A percentile compares a stretch with the other conserved stretches of the same genome.
Evolutionary conservation across 2,113 vertebrate genomes (phyloP).

Genomic region (Clinocottus analis): DNA sequence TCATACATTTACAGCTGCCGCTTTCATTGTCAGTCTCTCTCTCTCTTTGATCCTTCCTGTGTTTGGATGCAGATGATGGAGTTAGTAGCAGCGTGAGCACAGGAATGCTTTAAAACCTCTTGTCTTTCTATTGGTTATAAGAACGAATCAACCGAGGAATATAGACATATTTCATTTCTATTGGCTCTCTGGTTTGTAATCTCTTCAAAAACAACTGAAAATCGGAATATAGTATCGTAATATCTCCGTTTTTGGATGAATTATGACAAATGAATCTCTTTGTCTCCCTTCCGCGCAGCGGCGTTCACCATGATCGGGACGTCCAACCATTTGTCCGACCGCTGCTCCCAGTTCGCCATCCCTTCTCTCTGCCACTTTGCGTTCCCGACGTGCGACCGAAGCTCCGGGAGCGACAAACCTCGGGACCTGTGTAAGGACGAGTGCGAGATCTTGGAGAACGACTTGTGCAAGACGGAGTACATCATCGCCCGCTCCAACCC

Average conservation of each 20-base stretch:
- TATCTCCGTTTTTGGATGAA: too few relatives aligned
- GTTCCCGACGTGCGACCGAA: constrained; percentile 96
- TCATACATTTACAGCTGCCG: constrained; percentile 37
- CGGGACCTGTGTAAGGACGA: constrained; percentile 97
- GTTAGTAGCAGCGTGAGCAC: not conserved
- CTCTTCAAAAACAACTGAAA: too few relatives aligned
- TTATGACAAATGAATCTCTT: too few relatives aligned
- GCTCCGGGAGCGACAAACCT: constrained; percentile 88
- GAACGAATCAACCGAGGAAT: not conserved
- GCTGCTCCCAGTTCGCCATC: constrained; percentile 98
- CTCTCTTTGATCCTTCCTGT: constrained; percentile 27
- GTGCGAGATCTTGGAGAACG: constrained; percentile 97
- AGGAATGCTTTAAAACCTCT: not conserved
- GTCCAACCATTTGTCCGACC: constrained; percentile 96
- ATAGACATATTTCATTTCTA: not conserved
- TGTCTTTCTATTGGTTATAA: not conserved
- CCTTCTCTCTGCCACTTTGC: constrained; percentile 98
- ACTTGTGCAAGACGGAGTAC: constrained; percentile 97
- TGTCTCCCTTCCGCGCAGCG: constrained; percentile 80
- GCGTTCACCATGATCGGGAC: constrained; percentile 99
- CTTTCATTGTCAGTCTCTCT: constrained; percentile 16
- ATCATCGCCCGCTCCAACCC: constrained; percentile 98
- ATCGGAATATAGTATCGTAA: too few relatives aligned
- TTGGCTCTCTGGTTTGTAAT: too few relatives aligned
- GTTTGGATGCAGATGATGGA: not conserved